Evolutionary conservation across 2,888 invertebrate species (phyloP), one percentile per base, ranked within the genome.

Genomic region (Anaspis maculata): DNA sequence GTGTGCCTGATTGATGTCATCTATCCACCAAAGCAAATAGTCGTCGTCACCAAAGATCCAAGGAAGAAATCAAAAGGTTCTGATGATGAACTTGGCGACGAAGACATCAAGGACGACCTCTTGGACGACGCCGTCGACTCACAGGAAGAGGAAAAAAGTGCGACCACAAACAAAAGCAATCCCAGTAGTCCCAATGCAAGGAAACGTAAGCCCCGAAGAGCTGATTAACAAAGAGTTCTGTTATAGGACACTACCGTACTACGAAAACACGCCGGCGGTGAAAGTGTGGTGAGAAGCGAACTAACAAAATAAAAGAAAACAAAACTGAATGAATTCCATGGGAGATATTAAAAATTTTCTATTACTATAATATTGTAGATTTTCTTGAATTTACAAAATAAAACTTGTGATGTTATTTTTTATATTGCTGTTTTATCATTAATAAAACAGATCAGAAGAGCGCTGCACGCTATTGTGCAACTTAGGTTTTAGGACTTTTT

Each of bases 1-100:
- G 90, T 94, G 2, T 91, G 87, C 56, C 66, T 88, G 27, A 87
- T 92, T 45, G 94, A 94, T 64, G 73, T 83, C 34, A 70, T 91
- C 32, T 89, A 83, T 64, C 91, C 90, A 13, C 84, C 84, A 15
- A 81, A 79, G 59, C 71, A 74, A 30, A 15, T 64, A 41, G 12
- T 29, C 6, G 26, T 33, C 23, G 16, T 34, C 3, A 42, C 29
- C 6, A 55, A 65, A 54, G 58, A 66, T 55, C 59, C 54, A 24
- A 19, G 19, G 38, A 67, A 63, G 36, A 59, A 51, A 42, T 69
- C 57, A 6, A 65, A 61, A 34, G 54, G 56, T 28, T 64, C 62
- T 38, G 63, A 56, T 24, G 62, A 67, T 41, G 68, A 68, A 54
- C 49, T 68, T 51, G 58, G 61, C 28, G 71, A 77, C 61, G 77